These are phyloP conservation scores for Trochalopteron elliotii DNA, from an alignment of 2,113 vertebrate species.

Conservation along the genomic window DNA sequence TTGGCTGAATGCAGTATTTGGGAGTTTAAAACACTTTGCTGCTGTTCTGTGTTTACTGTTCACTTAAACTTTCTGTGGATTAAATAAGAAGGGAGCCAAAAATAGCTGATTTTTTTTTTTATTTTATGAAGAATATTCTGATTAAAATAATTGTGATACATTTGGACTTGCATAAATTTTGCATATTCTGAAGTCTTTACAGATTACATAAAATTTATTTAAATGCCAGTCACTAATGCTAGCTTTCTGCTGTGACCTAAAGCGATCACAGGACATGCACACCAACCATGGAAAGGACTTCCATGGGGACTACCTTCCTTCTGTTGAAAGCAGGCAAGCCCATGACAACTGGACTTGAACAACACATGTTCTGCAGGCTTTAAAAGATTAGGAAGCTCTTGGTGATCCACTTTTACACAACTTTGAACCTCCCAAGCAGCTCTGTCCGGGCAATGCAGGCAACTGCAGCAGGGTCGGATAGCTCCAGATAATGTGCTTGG, in stretches of 20 bases:
- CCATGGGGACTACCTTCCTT: neutral
- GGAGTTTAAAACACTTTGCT: neutral
- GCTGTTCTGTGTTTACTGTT: neutral
- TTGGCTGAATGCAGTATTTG: neutral
- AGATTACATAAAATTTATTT: neutral
- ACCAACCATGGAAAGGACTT: neutral
- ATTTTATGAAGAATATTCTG: neutral
- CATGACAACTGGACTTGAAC: neutral
- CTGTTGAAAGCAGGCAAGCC: neutral
- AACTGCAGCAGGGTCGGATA: neutral
- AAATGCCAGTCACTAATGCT: neutral
- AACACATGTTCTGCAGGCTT: neutral
- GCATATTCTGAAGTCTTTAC: neutral
- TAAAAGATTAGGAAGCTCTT: neutral
- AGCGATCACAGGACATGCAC: fast-evolving
- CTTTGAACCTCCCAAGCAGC: neutral
- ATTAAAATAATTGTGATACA: neutral
- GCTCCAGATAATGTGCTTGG: neutral
- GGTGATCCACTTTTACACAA: neutral
- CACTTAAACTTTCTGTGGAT: neutral
- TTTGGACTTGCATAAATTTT: neutral
- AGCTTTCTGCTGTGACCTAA: neutral
- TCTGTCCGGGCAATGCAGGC: neutral
- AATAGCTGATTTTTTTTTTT: neutral
- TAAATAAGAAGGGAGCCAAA: conserved; percentile 3